These are phyloP conservation scores for Automeris io DNA, from an alignment of 2,888 invertebrate genomes.

Conservation along the genomic window DNA sequence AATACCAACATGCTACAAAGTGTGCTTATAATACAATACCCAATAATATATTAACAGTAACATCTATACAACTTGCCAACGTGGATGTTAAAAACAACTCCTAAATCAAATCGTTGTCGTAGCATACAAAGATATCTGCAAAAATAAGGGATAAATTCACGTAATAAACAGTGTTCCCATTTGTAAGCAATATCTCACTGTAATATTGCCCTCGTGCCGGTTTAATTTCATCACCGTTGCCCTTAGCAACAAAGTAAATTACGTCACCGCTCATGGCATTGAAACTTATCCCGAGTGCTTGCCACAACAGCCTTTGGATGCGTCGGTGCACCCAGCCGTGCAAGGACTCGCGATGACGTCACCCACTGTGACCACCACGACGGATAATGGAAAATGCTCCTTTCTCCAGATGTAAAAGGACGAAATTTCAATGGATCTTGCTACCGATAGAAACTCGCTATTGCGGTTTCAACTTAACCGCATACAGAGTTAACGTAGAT, in stretches of 20 bases:
- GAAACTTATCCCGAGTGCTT: slow-evolving; percentile 64
- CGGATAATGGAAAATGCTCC: slow-evolving; percentile 24
- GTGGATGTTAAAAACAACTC: too few species aligned
- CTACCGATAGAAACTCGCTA: slow-evolving; percentile 21
- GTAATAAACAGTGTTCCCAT: not conserved
- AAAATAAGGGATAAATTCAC: too few species aligned
- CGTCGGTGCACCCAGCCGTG: slow-evolving; percentile 60
- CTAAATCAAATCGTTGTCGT: too few species aligned
- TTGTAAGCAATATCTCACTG: too few species aligned
- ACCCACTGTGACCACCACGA: slow-evolving; percentile 36
- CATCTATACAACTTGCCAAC: too few species aligned
- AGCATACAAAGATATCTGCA: too few species aligned
- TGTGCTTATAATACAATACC: too few species aligned
- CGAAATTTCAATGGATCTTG: slow-evolving; percentile 22
- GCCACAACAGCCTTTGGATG: slow-evolving; percentile 66
- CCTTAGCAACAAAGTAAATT: slow-evolving; percentile 52
- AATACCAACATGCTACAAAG: too few species aligned
- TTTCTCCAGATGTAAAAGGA: slow-evolving; percentile 24
- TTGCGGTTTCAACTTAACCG: slow-evolving; percentile 21
- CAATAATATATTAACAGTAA: too few species aligned
- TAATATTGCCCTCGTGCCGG: slow-evolving; percentile 16
- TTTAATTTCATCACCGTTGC: slow-evolving; percentile 32
- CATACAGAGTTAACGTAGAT: slow-evolving; percentile 17
- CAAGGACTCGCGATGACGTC: slow-evolving; percentile 65
- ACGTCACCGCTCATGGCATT: slow-evolving; percentile 50